Percentiles rank a stretch among this genome's conserved stretches.
Conservation (phyloP, 2,113 vertebrate genomes). For the Oryzias melastigma region DNA sequence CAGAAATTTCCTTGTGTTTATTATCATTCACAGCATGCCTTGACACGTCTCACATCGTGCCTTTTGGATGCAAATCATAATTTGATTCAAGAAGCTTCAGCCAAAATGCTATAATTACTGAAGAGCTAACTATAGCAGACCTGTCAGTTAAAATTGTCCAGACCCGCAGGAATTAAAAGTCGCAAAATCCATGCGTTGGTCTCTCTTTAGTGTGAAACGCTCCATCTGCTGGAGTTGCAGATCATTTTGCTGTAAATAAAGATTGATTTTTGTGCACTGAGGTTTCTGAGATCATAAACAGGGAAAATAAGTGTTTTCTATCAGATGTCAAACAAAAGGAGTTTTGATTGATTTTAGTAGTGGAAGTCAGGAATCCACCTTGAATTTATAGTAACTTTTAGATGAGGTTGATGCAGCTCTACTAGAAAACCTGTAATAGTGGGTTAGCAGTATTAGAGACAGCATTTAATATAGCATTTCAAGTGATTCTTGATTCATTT, state of each 20-base stretch:
- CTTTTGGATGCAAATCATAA: slow-evolving; percentile 21
- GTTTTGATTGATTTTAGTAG: background rate
- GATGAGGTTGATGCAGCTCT: background rate
- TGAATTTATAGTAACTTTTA: background rate
- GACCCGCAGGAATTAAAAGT: slow-evolving; percentile 1
- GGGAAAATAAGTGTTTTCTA: slow-evolving; percentile 5
- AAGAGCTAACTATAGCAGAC: slow-evolving; percentile 9
- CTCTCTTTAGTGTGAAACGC: slow-evolving; percentile 15
- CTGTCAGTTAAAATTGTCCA: slow-evolving; percentile 1
- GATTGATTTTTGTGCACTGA: slow-evolving; percentile 33
- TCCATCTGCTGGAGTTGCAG: slow-evolving; percentile 26
- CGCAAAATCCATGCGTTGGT: slow-evolving; percentile 18
- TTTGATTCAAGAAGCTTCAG: background rate
- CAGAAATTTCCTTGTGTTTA: no score
- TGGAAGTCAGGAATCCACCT: background rate
- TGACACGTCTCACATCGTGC: slow-evolving; percentile 6
- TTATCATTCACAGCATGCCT: no score
- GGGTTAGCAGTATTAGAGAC: background rate
- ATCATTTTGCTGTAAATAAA: slow-evolving; percentile 35
- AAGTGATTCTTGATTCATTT: no score
- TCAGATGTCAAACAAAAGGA: background rate
- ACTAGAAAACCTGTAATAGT: background rate
- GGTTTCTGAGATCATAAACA: slow-evolving; percentile 22
- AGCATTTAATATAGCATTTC: no score
- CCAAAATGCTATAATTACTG: slow-evolving; percentile 11